These are phyloP conservation scores for Chromobotia macracanthus DNA, from an alignment of 2,797 vertebrate genomes.

Conservation along the genomic window DNA sequence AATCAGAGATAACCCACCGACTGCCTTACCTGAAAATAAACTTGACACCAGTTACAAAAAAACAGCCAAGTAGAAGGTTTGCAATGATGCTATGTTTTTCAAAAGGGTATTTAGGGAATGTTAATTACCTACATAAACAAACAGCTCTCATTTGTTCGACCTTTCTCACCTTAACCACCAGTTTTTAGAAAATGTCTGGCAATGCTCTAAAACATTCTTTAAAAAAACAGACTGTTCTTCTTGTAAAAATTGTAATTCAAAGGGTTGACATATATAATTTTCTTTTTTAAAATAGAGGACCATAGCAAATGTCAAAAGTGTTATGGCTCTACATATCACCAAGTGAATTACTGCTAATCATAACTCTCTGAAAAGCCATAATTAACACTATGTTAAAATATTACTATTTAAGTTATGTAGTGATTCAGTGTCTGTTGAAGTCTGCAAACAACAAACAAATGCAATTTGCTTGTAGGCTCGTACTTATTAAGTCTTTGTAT, in stretches of 20 bases:
- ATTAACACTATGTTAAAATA: slow-evolving; percentile 29
- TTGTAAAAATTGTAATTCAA: slow-evolving; percentile 12
- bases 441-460: slow-evolving; percentile 23
- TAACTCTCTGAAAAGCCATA: slow-evolving; percentile 30
- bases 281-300: slow-evolving; percentile 17
- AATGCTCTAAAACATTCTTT: slow-evolving; percentile 12
- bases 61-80: slow-evolving; percentile 18
- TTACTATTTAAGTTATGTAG: slow-evolving; percentile 11
- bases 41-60: slow-evolving; percentile 14
- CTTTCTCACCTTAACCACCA: slow-evolving; percentile 10
- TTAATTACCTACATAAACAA: slow-evolving; percentile 14
- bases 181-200: neutral
- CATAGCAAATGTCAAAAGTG: slow-evolving; percentile 15
- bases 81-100: neutral
- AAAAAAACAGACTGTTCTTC: slow-evolving; percentile 15
- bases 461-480: slow-evolving; percentile 13
- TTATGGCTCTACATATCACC: slow-evolving; percentile 1
- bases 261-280: slow-evolving; percentile 5
- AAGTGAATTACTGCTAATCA: slow-evolving; percentile 34
- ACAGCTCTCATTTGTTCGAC: slow-evolving; percentile 21
- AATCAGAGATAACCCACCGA: slow-evolving; percentile 15
- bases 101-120: neutral
- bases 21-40: slow-evolving; percentile 8
- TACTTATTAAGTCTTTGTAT: slow-evolving; percentile 41
- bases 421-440: slow-evolving; percentile 22